Evolutionary conservation across 2,113 vertebrate genomes (phyloP), one percentile per base, ranked within the genome.

Genomic region (Fregetta grallaria): DNA sequence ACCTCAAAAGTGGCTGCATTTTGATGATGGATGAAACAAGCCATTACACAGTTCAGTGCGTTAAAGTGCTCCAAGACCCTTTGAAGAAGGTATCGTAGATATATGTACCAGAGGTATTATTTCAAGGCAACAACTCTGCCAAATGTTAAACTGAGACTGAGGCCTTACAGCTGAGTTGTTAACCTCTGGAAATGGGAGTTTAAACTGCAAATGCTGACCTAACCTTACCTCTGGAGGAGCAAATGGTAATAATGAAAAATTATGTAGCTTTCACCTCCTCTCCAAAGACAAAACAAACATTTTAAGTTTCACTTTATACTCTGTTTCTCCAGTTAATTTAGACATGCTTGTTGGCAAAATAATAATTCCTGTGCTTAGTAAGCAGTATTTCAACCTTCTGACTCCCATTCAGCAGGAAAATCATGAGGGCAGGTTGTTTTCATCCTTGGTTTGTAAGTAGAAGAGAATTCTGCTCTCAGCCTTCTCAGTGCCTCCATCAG

Each of bases 131-230:
- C 40, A 91, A 49, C 50, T 82, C 77, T 91, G 92, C 84, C 95
- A 97, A 94, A 89, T 62, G 62, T 88, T 95, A 89, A 95, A 94
- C 95, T 76, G 94, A 96, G 86, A 73, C 62, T 92, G 92, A 95
- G 91, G 58, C 25, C 81, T 95, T 92, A 79, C 94, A 95, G 74
- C 80, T 96, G 95, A 91, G 53, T 47, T 92, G 70, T 90, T 95
- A 95, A 95, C 94, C 91, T 90, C 84, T 94, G 74, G 63, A 96
- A 97, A 94, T 11, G 87, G 42, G 91, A 85, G 80, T 89, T 94
- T 89, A 89, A 88, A 86, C 89, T 90, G 62, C 42, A 88, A 70
- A 72, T 88, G 36, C 74, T 94, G 84, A 90, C 67, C 81, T 88
- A 96, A 96, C 45, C 90, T 86, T 88, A 92, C 61, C 42, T 94